Conservation (phyloP, 2,113 vertebrate species). For the Dromas ardeola region DNA sequence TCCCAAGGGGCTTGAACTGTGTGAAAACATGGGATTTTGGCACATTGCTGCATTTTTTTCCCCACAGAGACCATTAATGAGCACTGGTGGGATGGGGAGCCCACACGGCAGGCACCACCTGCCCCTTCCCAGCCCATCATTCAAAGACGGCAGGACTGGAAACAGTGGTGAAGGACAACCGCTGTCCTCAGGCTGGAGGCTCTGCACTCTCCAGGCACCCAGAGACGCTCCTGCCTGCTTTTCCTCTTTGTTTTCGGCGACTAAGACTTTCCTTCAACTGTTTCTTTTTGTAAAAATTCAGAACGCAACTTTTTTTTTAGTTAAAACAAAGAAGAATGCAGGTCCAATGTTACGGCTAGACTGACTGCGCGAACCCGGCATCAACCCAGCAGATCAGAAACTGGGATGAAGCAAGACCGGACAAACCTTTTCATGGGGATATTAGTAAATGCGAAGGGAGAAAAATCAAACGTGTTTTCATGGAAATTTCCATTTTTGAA, state of each 20-base stretch:
- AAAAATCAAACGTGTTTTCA: not conserved
- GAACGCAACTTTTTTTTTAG: not conserved
- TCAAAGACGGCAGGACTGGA: not conserved
- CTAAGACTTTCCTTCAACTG: not conserved
- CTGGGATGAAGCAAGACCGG: not conserved
- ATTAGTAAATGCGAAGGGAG: not conserved
- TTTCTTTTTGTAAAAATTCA: not conserved
- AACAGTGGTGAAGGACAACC: not conserved
- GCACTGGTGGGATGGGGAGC: not conserved
- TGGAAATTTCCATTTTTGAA: conserved; percentile 63
- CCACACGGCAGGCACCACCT: not conserved
- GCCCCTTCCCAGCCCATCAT: not conserved
- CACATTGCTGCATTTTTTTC: not conserved
- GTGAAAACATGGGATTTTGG: not conserved
- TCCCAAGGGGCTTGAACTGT: not conserved
- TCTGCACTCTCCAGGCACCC: not conserved
- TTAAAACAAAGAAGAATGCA: not conserved
- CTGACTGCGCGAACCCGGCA: not conserved
- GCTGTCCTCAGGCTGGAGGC: not conserved
- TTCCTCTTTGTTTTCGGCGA: not conserved
- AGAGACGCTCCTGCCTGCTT: not conserved
- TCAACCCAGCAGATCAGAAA: not conserved
- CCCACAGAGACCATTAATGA: not conserved
- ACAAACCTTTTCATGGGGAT: not conserved
- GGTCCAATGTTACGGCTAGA: not conserved